A percentile compares a stretch with the other conserved stretches of the same genome.
These are phyloP conservation scores for Melieria picta DNA, from an alignment of 2,888 invertebrate species.

Conservation along the genomic window DNA sequence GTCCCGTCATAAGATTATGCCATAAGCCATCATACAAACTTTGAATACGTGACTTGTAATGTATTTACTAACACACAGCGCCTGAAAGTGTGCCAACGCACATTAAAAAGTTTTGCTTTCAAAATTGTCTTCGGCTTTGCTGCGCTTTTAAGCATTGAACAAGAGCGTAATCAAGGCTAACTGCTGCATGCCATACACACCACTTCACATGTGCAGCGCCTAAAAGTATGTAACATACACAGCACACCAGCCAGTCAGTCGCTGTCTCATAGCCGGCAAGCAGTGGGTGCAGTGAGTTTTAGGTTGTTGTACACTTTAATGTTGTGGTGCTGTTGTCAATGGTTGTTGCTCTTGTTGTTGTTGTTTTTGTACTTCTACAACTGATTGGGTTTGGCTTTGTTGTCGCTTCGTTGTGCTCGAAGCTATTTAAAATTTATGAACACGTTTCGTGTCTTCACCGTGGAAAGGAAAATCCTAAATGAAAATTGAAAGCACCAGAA, in stretches of 20 bases:
- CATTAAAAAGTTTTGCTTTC: not conserved
- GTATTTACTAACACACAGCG: too few species aligned
- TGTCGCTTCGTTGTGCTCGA: slow-evolving; percentile 4
- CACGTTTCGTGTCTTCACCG: slow-evolving; percentile 47
- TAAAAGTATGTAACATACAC: too few species aligned
- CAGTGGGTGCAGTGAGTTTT: not conserved
- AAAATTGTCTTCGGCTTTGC: too few species aligned
- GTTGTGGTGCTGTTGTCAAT: not conserved
- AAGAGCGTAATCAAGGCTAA: too few species aligned
- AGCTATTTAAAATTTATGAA: slow-evolving; percentile 53
- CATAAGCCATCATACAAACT: not conserved
- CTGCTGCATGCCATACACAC: too few species aligned
- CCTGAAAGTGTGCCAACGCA: not conserved
- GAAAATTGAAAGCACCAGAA: slow-evolving; percentile 23
- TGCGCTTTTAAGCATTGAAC: too few species aligned
- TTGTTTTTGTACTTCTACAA: not conserved
- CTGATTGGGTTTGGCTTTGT: not conserved
- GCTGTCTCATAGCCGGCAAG: too few species aligned
- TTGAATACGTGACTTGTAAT: not conserved
- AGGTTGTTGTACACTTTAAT: not conserved
- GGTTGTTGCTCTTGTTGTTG: slow-evolving; percentile 9
- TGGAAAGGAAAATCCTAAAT: slow-evolving; percentile 26
- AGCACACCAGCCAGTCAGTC: too few species aligned
- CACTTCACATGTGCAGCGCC: too few species aligned
- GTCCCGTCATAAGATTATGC: too few species aligned